Conservation (phyloP, 92 coral and sea anemone species). For the Pocillopora meandrina region DNA sequence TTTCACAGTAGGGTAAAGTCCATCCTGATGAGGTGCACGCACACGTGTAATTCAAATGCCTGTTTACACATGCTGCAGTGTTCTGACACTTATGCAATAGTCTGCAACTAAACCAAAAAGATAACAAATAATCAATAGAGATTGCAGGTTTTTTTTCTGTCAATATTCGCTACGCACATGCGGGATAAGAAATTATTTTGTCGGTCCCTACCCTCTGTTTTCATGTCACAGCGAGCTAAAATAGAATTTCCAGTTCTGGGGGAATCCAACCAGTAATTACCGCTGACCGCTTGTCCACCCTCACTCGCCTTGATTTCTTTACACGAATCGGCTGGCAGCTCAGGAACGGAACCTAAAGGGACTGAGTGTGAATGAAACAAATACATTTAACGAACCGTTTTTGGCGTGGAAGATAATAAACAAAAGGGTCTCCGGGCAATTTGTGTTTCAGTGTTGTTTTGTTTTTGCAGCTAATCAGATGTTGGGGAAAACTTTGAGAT, state of each 20-base stretch:
- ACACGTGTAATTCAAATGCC: neutral
- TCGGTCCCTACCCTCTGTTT: neutral
- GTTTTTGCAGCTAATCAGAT: too few species aligned
- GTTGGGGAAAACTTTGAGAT: too few species aligned
- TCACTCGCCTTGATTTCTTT: slow-evolving; percentile 23
- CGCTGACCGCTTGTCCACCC: slow-evolving; percentile 8
- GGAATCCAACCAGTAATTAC: slow-evolving; percentile 1
- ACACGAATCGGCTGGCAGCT: slow-evolving; percentile 18
- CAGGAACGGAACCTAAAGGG: slow-evolving; percentile 9
- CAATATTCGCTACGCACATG: neutral
- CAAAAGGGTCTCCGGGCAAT: too few species aligned
- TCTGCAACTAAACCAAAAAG: neutral
- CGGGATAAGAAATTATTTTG: too few species aligned
- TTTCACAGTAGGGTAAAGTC: neutral
- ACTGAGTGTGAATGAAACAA: neutral
- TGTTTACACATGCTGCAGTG: neutral
- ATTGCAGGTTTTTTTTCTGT: too few species aligned
- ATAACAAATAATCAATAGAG: neutral
- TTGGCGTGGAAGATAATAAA: too few species aligned
- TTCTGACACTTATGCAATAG: neutral
- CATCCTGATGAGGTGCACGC: neutral
- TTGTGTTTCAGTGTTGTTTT: too few species aligned
- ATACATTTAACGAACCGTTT: too few species aligned
- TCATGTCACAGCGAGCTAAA: neutral
- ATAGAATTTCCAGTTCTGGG: neutral